Evolutionary conservation across 1,140 invertebrate genomes (phyloP), one percentile per base, ranked within the genome.

Genomic region (Nomia melanderi): DNA sequence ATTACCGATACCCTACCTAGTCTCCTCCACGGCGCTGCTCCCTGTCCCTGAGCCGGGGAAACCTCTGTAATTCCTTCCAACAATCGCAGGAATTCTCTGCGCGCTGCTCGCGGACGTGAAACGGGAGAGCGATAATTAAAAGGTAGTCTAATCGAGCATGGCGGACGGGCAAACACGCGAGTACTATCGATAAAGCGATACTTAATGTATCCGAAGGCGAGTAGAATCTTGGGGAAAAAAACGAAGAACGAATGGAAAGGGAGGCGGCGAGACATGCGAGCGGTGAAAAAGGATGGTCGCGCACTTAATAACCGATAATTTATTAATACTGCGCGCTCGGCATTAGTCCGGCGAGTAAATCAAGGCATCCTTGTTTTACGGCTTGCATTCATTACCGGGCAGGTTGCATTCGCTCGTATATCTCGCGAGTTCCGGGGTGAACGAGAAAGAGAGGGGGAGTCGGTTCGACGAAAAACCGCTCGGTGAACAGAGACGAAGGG

Each of bases 261-360:
- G 27, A 66, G 23, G 29, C 29, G 31, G 29, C 12, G 50, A 1
- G n/a, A 11, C 76, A 20, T 47, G 54, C 5, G 31, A 64, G 23
- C 57, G 66, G 62, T 57, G 63, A 23, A 63, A 79, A 69, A 54
- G 47, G 53, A 83, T 62, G 65, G 54, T 39, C 66, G 62, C 53
- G 64, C 77, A 88, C 87, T 89, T 90, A 90, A 89, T 91, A 90
- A 90, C 84, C 72, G 81, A 90, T 89, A 90, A 91, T 90, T 91
- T 91, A 91, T 90, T 90, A 90, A 90, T 90, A 86, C 85, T 78
- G 80, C 73, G 27, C 69, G 75, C 78, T 81, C 78, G 78, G 80
- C 79, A 85, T 89, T 88, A 89, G 84, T 64, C 66, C 75, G 81
- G 85, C 74, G 82, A 90, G 89, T 91, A 91, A 90, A 91, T 91